Base-by-base conservation (phyloP, 2,888 invertebrate genomes). In the Drosophila prostipennis region DNA sequence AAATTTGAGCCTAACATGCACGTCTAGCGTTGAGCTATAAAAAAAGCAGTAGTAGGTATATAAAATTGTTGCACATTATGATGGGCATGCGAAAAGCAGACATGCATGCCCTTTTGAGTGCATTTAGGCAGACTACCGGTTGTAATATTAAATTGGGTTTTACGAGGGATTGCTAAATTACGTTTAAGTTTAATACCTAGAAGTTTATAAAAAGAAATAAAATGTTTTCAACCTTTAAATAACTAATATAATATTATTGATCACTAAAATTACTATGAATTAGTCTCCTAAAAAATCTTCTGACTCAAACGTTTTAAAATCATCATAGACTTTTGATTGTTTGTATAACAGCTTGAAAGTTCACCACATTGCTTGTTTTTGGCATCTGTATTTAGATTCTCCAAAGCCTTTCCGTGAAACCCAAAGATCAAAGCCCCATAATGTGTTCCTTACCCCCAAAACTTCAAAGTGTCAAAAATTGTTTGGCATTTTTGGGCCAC, bases 341-440 rank as follows among this genome's bases (percentile, higher is more conserved):
- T 42, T 54, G 26, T 26, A 36, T 5, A 14, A 6, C 10, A 36
- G 34, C 16, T 16, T n/a, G 3, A 37, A 63, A 36, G 19, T 51
- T 16, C 19, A n/a, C 2, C 4, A 1, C 8, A 43, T 53, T 70
- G 19, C 19, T 51, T 64, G 51, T 6, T 52, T 10, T 48, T 34
- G 19, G 26, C 43, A 49, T 34, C 13, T 14, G 39, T 8, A 52
- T 46, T 53, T 48, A 19, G 7, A 46, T 51, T 40, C 45, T 29
- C 19, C 58, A 39, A 46, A 36, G 14, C 26, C 49, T 40, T 45
- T 36, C 19, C 13, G 4, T 40, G n/a, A 19, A n/a, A 57, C 6
- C 32, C 1, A 61, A 61, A 80, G 77, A 82, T 87, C 85, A 82
- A 82, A 82, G 67, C n/a, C 40, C 52, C 32, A 6, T 61, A 64